Evolutionary conservation across 2,888 invertebrate species (phyloP).

Genomic region (Cactoblastis cactorum): DNA sequence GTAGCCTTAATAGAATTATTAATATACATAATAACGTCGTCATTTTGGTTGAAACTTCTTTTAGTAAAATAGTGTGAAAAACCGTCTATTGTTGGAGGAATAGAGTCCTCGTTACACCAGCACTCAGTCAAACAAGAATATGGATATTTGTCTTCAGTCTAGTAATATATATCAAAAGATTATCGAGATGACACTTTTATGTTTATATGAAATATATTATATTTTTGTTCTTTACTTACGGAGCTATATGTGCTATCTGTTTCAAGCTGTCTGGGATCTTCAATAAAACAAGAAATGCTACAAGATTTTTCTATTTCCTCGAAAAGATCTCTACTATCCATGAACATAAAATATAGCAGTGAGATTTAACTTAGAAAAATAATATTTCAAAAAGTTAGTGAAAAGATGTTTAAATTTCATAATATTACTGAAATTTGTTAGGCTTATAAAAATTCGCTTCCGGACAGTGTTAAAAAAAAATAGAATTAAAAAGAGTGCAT

Average conservation of each 20-base stretch:
- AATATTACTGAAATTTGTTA: too few species aligned
- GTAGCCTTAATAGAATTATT: neutral
- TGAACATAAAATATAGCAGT: too few species aligned
- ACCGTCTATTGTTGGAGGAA: constrained; percentile 4
- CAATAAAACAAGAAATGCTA: constrained; percentile 11
- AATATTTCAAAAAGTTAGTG: too few species aligned
- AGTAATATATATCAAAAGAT: constrained; percentile 15
- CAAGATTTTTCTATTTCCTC: constrained; percentile 13
- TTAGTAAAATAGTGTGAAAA: constrained; percentile 2
- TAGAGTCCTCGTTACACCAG: constrained; percentile 12
- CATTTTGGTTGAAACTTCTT: constrained; percentile 16
- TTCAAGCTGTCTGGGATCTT: constrained; percentile 8
- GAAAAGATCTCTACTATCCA: neutral
- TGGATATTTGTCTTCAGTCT: constrained; percentile 13
- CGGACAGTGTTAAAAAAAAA: too few species aligned
- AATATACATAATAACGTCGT: constrained; percentile 16
- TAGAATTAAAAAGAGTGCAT: too few species aligned
- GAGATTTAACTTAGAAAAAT: too few species aligned
- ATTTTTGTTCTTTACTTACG: neutral
- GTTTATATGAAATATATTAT: constrained; percentile 15
- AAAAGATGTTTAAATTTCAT: too few species aligned
- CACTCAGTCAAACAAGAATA: constrained; percentile 14
- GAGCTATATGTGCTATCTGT: too few species aligned
- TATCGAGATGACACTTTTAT: constrained; percentile 16
- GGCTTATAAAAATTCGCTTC: too few species aligned